These are phyloP conservation scores for Andrena dorsata DNA, from an alignment of 2,888 invertebrate species.

Conservation along the genomic window DNA sequence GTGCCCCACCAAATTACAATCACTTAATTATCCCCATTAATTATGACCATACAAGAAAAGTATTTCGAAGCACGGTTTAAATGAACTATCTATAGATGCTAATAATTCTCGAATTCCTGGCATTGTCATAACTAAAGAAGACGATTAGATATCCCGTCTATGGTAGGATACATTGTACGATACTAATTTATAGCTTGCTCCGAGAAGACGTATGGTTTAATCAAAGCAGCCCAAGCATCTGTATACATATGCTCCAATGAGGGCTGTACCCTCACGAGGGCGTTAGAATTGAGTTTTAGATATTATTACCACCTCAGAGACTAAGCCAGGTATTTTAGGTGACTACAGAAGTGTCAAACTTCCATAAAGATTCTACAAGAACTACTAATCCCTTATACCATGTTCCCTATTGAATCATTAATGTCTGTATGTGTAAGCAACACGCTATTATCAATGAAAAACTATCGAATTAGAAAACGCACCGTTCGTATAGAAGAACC, in stretches of 20 bases:
- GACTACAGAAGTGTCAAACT: slow-evolving; percentile 34
- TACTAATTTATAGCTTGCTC: background rate
- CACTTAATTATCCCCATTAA: too few relatives aligned
- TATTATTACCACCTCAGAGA: slow-evolving; percentile 23
- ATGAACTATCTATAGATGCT: too few relatives aligned
- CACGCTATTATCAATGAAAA: slow-evolving; percentile 69
- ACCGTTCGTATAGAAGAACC: slow-evolving; percentile 71
- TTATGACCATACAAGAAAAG: too few relatives aligned
- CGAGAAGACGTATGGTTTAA: slow-evolving; percentile 27
- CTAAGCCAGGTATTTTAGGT: slow-evolving; percentile 24
- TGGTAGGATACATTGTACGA: too few relatives aligned
- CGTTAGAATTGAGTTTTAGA: slow-evolving; percentile 15
- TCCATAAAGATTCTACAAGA: slow-evolving; percentile 14
- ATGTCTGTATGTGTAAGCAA: slow-evolving; percentile 58
- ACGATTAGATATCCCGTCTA: background rate
- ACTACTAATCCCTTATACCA: slow-evolving; percentile 6
- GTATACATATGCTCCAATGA: slow-evolving; percentile 23
- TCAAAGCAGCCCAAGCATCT: slow-evolving; percentile 16
- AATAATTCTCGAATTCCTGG: background rate
- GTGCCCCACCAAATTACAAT: background rate
- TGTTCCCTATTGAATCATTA: slow-evolving; percentile 34
- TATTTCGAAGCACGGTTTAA: too few relatives aligned
- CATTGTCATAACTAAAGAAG: background rate
- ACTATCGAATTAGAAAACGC: slow-evolving; percentile 69
- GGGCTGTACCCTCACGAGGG: slow-evolving; percentile 8